Evolutionary conservation across 2,888 invertebrate genomes (phyloP), one percentile per base, ranked within the genome.

Genomic region (Eupithecia exiguata): DNA sequence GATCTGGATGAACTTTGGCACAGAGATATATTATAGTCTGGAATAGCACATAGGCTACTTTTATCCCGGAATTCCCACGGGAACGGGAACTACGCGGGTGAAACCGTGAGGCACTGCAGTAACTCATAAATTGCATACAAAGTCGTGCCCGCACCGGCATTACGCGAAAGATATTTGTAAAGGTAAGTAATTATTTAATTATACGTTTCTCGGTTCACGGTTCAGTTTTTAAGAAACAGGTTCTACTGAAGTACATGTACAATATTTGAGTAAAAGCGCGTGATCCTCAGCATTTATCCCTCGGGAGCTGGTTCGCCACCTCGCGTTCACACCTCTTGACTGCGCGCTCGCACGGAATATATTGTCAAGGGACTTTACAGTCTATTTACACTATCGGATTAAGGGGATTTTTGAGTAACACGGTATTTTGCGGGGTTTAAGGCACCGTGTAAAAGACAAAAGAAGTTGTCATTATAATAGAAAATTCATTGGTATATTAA

Each of bases 311-410:
- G 74, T 46, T 58, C 62, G 38, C 66, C 72, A 62, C 77, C 77
- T 77, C 74, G n/a, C 61, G 38, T 53, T 30, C 21, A 72, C 68
- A 74, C 74, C 74, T 69, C 71, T 67, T 53, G 72, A 68, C 69
- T 38, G 62, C 43, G 74, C 71, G 25, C 43, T 67, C 40, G 43
- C 18, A 5, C 21, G 74, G 70, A 74, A 66, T 72, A 66, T 68
- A 70, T 53, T 25, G 58, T 72, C 30, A 36, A 46, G 49, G 30
- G 30, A 63, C 38, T 69, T 68, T 35, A n/a, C n/a, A 49, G 40
- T 21, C 63, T 65, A 65, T 65, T 36, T 65, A 63, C 38, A 36
- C 63, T 58, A 53, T 14, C 25, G 21, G 10, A 58, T 25, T 25
- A 25, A 10, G n/a, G 5, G 25, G 25, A 25, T 25, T 21, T 58